phyloP scores from a whole-genome alignment of 2,888 invertebrate species.

The Neocrepidodera transversa region DNA sequence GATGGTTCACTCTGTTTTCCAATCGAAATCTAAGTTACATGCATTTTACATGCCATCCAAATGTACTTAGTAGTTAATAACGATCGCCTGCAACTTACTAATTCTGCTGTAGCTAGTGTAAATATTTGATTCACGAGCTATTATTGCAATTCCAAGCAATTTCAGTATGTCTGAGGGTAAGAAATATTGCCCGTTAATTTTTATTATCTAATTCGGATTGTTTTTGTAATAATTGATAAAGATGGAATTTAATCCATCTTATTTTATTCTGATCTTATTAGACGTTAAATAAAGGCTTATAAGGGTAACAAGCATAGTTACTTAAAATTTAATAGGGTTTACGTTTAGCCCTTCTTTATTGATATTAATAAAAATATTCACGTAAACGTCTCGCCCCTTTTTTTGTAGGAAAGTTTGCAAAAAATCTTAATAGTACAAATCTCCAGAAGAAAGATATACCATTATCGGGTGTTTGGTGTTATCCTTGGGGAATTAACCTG shows the following conservation, averaged over 20 bases:
- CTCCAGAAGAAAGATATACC: constrained; percentile 29
- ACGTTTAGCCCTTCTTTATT: constrained; percentile 9
- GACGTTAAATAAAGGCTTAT: constrained; percentile 24
- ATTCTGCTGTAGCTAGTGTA: constrained; percentile 22
- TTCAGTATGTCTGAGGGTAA: neutral
- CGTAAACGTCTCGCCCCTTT: too few relatives aligned
- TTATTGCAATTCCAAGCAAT: constrained; percentile 11
- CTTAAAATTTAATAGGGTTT: constrained; percentile 19
- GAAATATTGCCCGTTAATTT: constrained; percentile 18
- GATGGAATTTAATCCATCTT: constrained; percentile 1
- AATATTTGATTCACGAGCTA: constrained; percentile 15
- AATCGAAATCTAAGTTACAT: constrained; percentile 3
- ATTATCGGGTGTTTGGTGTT: constrained; percentile 29
- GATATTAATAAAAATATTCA: neutral
- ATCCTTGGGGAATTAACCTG: constrained; percentile 30
- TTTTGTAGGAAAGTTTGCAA: constrained; percentile 18
- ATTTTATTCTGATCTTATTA: constrained; percentile 14
- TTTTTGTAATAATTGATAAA: constrained; percentile 16
- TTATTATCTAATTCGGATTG: too few relatives aligned
- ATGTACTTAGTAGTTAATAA: constrained; percentile 32
- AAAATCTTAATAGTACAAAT: constrained; percentile 34
- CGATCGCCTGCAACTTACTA: constrained; percentile 29
- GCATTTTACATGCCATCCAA: constrained; percentile 33
- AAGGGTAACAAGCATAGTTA: constrained; percentile 24
- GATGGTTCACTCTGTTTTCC: too few relatives aligned